Conservation (phyloP, 2,113 vertebrate species). For the Marmota monax region DNA sequence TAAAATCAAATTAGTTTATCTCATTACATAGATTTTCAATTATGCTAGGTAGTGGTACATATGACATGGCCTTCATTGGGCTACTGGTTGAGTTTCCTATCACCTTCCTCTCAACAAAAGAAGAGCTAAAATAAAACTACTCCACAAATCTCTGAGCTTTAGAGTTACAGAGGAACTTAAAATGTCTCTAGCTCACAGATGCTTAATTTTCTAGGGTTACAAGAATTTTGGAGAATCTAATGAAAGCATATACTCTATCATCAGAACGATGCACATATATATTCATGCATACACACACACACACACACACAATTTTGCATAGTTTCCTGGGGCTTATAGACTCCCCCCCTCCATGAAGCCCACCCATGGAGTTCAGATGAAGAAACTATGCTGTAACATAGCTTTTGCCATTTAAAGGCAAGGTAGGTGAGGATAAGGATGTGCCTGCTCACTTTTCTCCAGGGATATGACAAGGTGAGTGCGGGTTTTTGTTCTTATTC, state of each 20-base stretch:
- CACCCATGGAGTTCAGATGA: not conserved
- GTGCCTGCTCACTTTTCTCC: not conserved
- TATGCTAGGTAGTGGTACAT: not conserved
- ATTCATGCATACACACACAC: not conserved
- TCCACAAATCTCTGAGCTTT: not conserved
- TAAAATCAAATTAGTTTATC: conserved; percentile 28
- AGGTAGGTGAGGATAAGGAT: not conserved
- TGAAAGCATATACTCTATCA: not conserved
- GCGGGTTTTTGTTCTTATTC: not conserved
- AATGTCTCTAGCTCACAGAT: conserved; percentile 20
- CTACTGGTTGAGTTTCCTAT: conserved; percentile 51
- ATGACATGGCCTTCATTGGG: not conserved
- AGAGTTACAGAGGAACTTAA: not conserved
- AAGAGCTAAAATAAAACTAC: not conserved
- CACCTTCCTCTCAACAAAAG: not conserved
- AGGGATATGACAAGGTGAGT: not conserved
- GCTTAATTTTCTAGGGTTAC: not conserved
- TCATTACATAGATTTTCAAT: conserved; percentile 50
- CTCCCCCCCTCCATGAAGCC: not conserved
- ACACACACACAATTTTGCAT: not conserved
- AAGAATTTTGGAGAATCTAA: not conserved
- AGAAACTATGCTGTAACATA: not conserved
- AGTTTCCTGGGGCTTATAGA: not conserved
- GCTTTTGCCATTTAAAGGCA: conserved; percentile 8
- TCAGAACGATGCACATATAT: not conserved